Evolutionary conservation across 1,140 invertebrate genomes (phyloP).

Genomic region (Drosophila jambulina): DNA sequence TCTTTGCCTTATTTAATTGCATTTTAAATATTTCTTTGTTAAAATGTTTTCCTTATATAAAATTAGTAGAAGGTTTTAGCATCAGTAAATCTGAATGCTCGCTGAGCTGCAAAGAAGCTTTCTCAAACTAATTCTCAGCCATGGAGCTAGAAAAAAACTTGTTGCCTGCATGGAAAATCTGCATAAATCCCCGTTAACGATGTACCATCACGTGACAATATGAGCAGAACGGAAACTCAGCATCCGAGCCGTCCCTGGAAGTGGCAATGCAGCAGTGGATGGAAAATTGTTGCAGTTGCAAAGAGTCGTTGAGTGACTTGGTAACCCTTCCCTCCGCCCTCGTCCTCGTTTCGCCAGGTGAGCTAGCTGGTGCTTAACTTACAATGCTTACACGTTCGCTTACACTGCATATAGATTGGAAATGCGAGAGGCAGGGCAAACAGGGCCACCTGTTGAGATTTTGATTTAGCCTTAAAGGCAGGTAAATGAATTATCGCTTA

Average conservation of each 20-base stretch:
- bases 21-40: background rate
- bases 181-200: constrained; percentile 54
- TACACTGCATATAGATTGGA: constrained; percentile 29
- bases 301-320: constrained; percentile 13
- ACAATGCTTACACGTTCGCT: constrained; percentile 31
- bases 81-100: background rate
- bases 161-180: constrained; percentile 34
- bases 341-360: background rate
- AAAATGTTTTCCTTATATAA: background rate
- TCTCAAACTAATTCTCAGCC: background rate
- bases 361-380: constrained; percentile 4
- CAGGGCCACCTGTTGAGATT: constrained; percentile 30
- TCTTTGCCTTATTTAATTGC: background rate
- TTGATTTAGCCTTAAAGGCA: background rate
- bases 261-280: constrained; percentile 20
- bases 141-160: constrained; percentile 20
- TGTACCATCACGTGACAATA: constrained; percentile 42
- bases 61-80: too few relatives aligned
- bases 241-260: background rate
- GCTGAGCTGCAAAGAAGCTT: constrained; percentile 3
- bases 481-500: constrained; percentile 48
- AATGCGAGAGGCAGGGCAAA: constrained; percentile 1
- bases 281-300: constrained; percentile 31
- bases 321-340: background rate
- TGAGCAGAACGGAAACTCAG: constrained; percentile 18